phyloP scores from a whole-genome alignment of 2,113 vertebrate genomes.

The Corythoichthys haematopterus region DNA sequence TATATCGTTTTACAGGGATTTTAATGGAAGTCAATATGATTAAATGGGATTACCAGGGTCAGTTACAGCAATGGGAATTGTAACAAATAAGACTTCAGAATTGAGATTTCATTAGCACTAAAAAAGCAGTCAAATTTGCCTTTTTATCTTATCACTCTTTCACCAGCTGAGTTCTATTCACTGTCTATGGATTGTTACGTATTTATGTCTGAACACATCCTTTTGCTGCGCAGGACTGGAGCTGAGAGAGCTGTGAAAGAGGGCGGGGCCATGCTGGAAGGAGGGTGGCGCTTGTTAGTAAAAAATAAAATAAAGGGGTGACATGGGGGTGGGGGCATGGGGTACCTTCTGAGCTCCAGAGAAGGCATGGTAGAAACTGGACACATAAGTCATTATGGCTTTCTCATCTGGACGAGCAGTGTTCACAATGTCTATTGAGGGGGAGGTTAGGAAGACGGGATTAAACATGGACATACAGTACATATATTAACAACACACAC shows the following conservation, averaged over 20 bases:
- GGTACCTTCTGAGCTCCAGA: conserved; percentile 95
- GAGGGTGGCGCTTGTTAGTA: conserved; percentile 52
- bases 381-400: conserved; percentile 99
- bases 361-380: conserved; percentile 99
- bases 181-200: not conserved
- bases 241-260: conserved; percentile 18
- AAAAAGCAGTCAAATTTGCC: not conserved
- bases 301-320: conserved; percentile 21
- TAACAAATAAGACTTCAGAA: not conserved
- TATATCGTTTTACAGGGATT: not conserved
- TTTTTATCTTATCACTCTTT: conserved; percentile 9
- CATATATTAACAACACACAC: not conserved
- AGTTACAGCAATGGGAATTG: not conserved
- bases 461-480: conserved; percentile 10
- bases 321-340: conserved; percentile 11
- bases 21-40: not conserved
- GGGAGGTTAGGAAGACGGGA: conserved; percentile 44
- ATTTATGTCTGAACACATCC: conserved; percentile 27
- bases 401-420: conserved; percentile 96
- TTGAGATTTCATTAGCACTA: not conserved
- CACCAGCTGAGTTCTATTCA: not conserved
- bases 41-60: not conserved
- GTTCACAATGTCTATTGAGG: conserved; percentile 89
- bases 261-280: conserved; percentile 64
- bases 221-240: not conserved